Evolutionary conservation across 2,797 vertebrate genomes (phyloP).

Genomic region (Catamblyrhynchus diadema): DNA sequence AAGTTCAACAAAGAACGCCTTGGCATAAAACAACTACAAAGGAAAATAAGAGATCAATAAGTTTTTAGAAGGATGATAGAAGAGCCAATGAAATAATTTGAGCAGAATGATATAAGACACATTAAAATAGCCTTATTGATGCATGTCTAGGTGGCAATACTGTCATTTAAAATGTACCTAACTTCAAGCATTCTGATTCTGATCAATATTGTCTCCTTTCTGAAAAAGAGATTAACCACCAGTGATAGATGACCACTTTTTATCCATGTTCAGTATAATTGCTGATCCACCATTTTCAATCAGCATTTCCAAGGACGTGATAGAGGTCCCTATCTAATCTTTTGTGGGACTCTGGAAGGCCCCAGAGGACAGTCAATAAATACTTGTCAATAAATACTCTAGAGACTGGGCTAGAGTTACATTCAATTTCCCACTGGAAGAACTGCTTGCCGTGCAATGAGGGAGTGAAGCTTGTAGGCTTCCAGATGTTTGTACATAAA

Average conservation of each 20-base stretch:
- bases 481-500: not conserved
- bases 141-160: not conserved
- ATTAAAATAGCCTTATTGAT: slow-evolving; percentile 34
- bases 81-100: slow-evolving; percentile 42
- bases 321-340: slow-evolving; percentile 4
- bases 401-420: not conserved
- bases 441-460: not conserved
- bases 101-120: not conserved
- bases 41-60: not conserved
- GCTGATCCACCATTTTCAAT: not conserved
- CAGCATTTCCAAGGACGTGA: not conserved
- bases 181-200: slow-evolving; percentile 26
- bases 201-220: slow-evolving; percentile 28
- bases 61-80: slow-evolving; percentile 27
- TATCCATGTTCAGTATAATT: not conserved
- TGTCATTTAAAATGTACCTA: slow-evolving; percentile 25
- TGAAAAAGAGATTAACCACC: slow-evolving; percentile 26
- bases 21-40: not conserved
- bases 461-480: not conserved
- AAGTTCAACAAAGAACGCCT: not conserved
- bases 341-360: not conserved
- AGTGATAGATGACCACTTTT: slow-evolving; percentile 40
- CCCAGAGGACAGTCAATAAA: not conserved
- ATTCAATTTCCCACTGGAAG: not conserved
- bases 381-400: not conserved